These are phyloP conservation scores for Mormyrops attenuatus DNA, from an alignment of 2,797 vertebrate genomes.

Conservation along the genomic window DNA sequence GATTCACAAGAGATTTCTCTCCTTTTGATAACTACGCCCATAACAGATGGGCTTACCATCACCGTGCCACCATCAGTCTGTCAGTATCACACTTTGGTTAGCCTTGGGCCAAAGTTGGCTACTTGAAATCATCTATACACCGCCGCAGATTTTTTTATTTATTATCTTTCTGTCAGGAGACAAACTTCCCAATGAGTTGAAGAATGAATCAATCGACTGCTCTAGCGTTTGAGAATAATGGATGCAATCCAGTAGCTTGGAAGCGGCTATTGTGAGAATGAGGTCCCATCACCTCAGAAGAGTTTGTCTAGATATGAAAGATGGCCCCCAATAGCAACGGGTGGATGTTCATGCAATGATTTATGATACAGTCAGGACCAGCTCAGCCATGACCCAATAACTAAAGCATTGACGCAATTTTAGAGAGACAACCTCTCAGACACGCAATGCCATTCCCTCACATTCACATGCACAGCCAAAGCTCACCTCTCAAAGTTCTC, in stretches of 20 bases:
- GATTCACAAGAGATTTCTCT: background rate
- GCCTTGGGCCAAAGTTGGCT: conserved; percentile 35
- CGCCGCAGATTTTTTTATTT: conserved; percentile 38
- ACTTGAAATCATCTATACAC: conserved; percentile 1
- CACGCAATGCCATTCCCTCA: background rate
- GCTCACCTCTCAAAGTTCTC: conserved; percentile 43
- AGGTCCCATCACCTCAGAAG: conserved; percentile 43
- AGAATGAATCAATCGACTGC: conserved; percentile 48
- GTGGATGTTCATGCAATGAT: background rate
- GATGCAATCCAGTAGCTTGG: conserved; percentile 35
- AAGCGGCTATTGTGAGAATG: conserved; percentile 46
- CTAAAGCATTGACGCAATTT: background rate
- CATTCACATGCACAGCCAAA: conserved; percentile 17
- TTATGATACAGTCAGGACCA: background rate
- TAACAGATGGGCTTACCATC: background rate
- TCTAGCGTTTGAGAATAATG: conserved; percentile 33
- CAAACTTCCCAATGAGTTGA: conserved; percentile 36
- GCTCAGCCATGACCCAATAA: conserved; percentile 3
- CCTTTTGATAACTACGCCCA: background rate
- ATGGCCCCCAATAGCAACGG: background rate
- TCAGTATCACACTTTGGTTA: conserved; percentile 24
- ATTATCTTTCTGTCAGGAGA: conserved; percentile 42
- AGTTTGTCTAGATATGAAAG: conserved; percentile 14
- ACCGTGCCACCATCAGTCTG: background rate
- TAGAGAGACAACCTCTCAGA: background rate